Base-by-base conservation (phyloP, 2,888 invertebrate genomes). In the Apoderus coryli region DNA sequence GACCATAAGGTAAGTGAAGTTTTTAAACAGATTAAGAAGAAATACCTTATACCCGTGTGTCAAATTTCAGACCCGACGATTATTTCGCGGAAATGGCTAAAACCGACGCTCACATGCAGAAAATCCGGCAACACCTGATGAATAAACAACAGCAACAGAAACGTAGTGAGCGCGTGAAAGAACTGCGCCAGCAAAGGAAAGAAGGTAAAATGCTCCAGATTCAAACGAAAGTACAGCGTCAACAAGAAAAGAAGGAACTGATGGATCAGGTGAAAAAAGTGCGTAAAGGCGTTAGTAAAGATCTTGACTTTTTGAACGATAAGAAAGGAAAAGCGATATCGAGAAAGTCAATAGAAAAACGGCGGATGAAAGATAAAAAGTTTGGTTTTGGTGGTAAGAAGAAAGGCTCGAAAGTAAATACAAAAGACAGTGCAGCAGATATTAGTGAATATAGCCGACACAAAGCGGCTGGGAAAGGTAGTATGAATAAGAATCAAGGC, bases 71-170 rank as follows among this genome's bases (percentile, higher is more conserved):
- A 28, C 98, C 98, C 0, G 84, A 86, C 32, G 96, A 96, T 58
- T 98, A 92, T 57, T 96, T 93, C 60, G 98, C 96, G 0, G 89
- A 98, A 65, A 98, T 98, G 98, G 90, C 89, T 1, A 98, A 98
- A 57, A 69, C 85, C 9, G 98, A 98, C 60, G 74, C 72, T 16
- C 98, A 98, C 49, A 98, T 98, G 98, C 89, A 92, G 49, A 93
- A 90, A 60, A 77, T 92, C 0, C 69, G 89, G 27, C 69, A 79
- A 49, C 79, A 77, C 48, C 56, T 93, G 14, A 66, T 86, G 62
- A 72, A 81, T 13, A 85, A 86, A 51, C 84, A 95, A 50, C 71
- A 76, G 9, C 75, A 78, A 9, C 78, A 85, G 43, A 84, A 90
- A 31, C 71, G 82, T 41, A 79, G 82, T 0, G 95, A 96, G 53